Conservation (phyloP, 2,888 invertebrate genomes). For the Parascotia fuliginaria region DNA sequence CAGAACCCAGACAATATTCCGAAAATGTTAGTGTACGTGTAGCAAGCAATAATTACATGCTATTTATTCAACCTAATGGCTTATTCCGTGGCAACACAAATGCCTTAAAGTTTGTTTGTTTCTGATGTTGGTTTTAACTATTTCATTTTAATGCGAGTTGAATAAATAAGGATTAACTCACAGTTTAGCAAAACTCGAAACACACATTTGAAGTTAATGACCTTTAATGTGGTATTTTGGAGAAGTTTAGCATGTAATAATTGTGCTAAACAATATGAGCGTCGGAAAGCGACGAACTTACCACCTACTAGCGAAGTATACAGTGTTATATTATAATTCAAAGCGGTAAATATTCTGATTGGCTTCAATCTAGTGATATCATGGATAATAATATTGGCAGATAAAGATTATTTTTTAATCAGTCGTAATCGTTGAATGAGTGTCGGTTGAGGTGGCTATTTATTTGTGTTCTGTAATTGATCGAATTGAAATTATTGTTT, state of each 20-base stretch:
- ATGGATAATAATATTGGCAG: no score
- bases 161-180: not conserved
- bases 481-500: no score
- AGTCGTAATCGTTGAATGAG: no score
- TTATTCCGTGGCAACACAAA: slow-evolving; percentile 17
- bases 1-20: not conserved
- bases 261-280: no score
- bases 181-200: not conserved
- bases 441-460: no score
- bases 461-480: no score
- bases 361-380: no score
- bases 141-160: not conserved
- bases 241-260: not conserved
- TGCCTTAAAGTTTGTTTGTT: slow-evolving; percentile 18
- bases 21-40: slow-evolving; percentile 17
- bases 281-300: no score
- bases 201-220: not conserved
- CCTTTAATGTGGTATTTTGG: not conserved
- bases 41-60: slow-evolving; percentile 11
- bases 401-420: no score
- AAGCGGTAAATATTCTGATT: no score
- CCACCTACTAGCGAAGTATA: no score
- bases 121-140: slow-evolving; percentile 6
- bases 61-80: slow-evolving; percentile 26
- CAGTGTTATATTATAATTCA: no score